Percentiles rank a stretch among this genome's conserved stretches.
These are phyloP conservation scores for Tor tambroides DNA, from an alignment of 2,113 vertebrate species.

Conservation along the genomic window DNA sequence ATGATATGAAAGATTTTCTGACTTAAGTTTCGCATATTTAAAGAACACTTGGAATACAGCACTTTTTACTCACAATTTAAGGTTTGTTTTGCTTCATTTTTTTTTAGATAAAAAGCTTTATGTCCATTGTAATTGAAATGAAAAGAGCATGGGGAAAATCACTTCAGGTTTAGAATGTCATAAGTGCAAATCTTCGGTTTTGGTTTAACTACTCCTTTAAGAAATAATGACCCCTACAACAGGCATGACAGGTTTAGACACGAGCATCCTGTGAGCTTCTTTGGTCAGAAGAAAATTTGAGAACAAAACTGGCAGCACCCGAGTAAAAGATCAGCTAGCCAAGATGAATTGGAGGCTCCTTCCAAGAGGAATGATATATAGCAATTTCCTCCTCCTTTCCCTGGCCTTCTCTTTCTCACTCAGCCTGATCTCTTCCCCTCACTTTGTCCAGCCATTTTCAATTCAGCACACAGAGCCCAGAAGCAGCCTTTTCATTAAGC, in stretches of 20 bases:
- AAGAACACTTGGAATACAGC: not conserved
- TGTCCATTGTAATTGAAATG: not conserved
- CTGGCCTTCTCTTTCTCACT: constrained; percentile 23
- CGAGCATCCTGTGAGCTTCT: not conserved
- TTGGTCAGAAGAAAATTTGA: not conserved
- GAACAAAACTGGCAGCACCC: not conserved
- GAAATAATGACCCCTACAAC: not conserved
- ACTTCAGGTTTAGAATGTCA: not conserved
- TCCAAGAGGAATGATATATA: constrained; percentile 47
- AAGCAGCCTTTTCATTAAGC: constrained; percentile 77
- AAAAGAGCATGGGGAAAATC: not conserved
- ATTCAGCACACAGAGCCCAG: constrained; percentile 68
- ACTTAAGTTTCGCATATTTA: not conserved
- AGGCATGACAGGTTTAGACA: not conserved
- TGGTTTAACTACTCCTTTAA: not conserved
- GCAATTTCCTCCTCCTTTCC: constrained; percentile 41
- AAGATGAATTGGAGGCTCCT: constrained; percentile 27
- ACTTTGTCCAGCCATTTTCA: constrained; percentile 61
- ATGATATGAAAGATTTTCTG: not conserved
- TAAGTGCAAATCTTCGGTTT: not conserved
- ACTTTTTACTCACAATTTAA: not conserved
- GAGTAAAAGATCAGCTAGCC: constrained; percentile 13
- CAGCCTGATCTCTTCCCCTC: constrained; percentile 44
- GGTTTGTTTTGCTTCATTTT: not conserved
- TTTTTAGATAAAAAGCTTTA: not conserved